Percentiles rank a stretch among this genome's conserved stretches.
Conservation (phyloP, 2,797 vertebrate species). For the Microctenopoma stevenorrisi region DNA sequence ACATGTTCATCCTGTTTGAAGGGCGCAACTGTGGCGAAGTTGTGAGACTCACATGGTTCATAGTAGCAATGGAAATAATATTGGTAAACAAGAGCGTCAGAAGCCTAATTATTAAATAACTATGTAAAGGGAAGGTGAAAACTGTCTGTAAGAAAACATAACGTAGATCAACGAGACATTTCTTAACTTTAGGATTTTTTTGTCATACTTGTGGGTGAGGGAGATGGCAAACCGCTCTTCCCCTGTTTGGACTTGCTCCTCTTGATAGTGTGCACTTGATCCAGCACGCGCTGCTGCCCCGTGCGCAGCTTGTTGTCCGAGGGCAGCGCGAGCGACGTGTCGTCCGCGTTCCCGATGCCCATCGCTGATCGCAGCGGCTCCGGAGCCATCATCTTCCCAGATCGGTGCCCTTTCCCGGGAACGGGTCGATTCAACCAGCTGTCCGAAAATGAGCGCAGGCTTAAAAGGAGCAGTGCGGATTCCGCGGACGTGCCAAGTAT, state of each 20-base stretch:
- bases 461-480: background rate
- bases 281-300: conserved; percentile 79
- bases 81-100: no score
- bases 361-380: conserved; percentile 75
- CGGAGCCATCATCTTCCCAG: conserved; percentile 62
- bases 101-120: background rate
- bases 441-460: background rate
- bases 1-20: background rate
- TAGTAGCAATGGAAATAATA: background rate
- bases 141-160: no score
- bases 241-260: conserved; percentile 69
- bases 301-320: conserved; percentile 69
- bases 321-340: conserved; percentile 83
- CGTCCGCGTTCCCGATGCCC: conserved; percentile 48
- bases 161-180: no score
- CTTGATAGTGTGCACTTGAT: conserved; percentile 80
- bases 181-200: no score
- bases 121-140: no score
- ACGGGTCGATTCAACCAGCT: background rate
- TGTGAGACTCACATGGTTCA: background rate
- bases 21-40: no score
- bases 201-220: conserved; percentile 58
- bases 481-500: background rate
- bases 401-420: background rate
- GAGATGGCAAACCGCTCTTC: conserved; percentile 41